Conservation (phyloP, 2,888 invertebrate species). For the Melinaea menophilus region DNA sequence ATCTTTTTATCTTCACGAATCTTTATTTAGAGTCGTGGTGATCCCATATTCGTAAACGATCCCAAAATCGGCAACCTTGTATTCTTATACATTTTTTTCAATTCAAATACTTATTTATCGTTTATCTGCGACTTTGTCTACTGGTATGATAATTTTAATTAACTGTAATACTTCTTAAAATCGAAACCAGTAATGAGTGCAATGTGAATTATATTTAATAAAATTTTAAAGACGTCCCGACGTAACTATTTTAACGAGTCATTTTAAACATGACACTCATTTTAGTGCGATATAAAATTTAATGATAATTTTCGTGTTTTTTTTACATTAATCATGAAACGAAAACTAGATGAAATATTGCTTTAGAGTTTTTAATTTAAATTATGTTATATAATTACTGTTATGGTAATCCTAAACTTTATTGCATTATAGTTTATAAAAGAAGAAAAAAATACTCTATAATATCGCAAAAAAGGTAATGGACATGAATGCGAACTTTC, state of each 20-base stretch:
- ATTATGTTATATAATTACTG: no score
- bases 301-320: conserved; percentile 7
- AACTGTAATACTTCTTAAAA: conserved; percentile 17
- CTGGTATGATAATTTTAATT: conserved; percentile 22
- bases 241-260: conserved; percentile 28
- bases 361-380: no score
- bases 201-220: conserved; percentile 16
- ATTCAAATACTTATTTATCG: neutral
- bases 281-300: conserved; percentile 19
- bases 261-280: conserved; percentile 20
- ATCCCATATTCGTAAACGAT: conserved; percentile 34
- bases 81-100: neutral
- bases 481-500: no score
- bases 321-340: neutral
- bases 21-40: conserved; percentile 47
- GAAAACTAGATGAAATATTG: neutral
- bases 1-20: conserved; percentile 56
- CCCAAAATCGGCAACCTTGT: conserved; percentile 22
- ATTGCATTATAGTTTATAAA: no score
- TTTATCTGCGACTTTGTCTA: conserved; percentile 11
- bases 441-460: no score
- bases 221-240: conserved; percentile 26
- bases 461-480: no score
- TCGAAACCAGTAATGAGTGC: conserved; percentile 16
- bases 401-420: no score